Base-by-base conservation (phyloP, 2,797 vertebrate species). In the Erpetoichthys calabaricus region DNA sequence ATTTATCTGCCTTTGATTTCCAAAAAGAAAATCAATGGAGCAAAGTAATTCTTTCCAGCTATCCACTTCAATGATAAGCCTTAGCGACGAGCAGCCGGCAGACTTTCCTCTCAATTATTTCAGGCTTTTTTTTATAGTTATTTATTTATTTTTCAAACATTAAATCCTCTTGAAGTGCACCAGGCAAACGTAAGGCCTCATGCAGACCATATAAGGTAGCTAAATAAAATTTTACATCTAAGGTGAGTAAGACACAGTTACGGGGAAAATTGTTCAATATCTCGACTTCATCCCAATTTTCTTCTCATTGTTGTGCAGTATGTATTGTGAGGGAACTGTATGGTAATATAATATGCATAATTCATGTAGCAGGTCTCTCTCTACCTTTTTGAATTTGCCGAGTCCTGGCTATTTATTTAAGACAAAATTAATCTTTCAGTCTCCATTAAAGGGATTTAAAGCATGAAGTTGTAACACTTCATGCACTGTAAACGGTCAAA, bases 191-290 rank as follows among this genome's bases (percentile, higher is more conserved):
- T 78, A 71, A 73, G 81, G 73, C 79, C 75, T 88, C 87, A 86
- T 78, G 86, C 80, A 85, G 74, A 80, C 73, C 71, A 70, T 76
- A 70, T 81, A 85, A 86, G 84, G 76, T 77, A 84, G 76, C 83
- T 85, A 89, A 92, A 92, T 88, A 82, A 86, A 88, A 89, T 92
- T 89, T 89, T 83, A 82, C 78, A 86, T 89, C 86, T 85, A 80
- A 89, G 86, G 82, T 90, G 85, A 86, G 80, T 86, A 89, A 90
- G 84, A 90, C 85, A 75, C 84, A 79, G 79, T 86, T 86, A 89
- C 87, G 84, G 80, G 83, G 86, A 84, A 92, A 89, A 92, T 92
- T 92, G 87, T 83, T 89, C 87, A 81, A 90, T 94, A 91, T 91
- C 82, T 76, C 68, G 77, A 76, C 86, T 83, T 75, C 70, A 62